These are phyloP conservation scores for Papilio demoleus DNA, from an alignment of 2,888 invertebrate species.

Conservation along the genomic window DNA sequence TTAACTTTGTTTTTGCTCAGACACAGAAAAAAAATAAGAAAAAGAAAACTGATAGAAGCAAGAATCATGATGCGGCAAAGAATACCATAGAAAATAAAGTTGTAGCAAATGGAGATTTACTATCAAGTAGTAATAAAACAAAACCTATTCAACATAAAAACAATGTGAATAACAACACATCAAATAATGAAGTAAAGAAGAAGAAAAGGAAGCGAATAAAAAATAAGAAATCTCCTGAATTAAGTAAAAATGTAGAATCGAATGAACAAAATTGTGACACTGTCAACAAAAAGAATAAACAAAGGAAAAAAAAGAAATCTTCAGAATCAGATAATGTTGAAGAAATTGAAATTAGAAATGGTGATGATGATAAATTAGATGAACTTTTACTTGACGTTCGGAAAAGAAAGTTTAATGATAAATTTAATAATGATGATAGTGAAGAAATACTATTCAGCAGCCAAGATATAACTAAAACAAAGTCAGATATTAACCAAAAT, in stretches of 20 bases:
- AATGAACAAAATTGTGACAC: constrained; percentile 50
- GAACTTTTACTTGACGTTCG: constrained; percentile 61
- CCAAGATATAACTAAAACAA: constrained; percentile 39
- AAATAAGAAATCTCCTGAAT: constrained; percentile 33
- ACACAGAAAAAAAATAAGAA: background rate
- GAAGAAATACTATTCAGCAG: constrained; percentile 55
- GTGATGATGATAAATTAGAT: constrained; percentile 59
- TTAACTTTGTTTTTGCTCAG: background rate
- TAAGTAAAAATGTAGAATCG: constrained; percentile 41
- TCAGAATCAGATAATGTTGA: constrained; percentile 38
- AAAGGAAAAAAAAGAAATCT: constrained; percentile 33
- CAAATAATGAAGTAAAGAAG: constrained; percentile 43
- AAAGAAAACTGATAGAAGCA: background rate
- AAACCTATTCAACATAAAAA: constrained; percentile 36
- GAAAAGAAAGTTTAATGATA: constrained; percentile 63
- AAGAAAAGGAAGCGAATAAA: constrained; percentile 41
- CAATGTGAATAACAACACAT: constrained; percentile 36
- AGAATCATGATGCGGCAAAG: background rate
- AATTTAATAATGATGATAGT: constrained; percentile 55
- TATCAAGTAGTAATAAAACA: background rate
- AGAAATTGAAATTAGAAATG: constrained; percentile 47
- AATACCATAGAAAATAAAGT: background rate
- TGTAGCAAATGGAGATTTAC: background rate
- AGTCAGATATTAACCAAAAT: constrained; percentile 39
- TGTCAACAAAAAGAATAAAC: constrained; percentile 34